Conservation (phyloP, 2,888 invertebrate genomes). For the Drosophila fulvimacula region DNA sequence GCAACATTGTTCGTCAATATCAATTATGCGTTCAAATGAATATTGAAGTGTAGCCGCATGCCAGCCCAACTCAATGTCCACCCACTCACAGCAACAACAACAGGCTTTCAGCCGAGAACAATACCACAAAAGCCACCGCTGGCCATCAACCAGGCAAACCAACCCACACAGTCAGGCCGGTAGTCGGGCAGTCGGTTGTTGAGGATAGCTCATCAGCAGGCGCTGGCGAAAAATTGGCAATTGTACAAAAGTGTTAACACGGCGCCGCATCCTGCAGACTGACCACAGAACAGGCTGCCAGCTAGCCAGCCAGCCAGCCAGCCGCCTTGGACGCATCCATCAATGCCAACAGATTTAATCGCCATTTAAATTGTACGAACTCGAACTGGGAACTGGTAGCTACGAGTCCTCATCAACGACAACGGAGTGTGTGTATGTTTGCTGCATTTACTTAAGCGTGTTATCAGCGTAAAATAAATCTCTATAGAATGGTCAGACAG, state of each 20-base stretch:
- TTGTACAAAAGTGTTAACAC: conserved; percentile 81
- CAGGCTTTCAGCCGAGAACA: conserved; percentile 39
- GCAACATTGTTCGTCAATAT: conserved; percentile 80
- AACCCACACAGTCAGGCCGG: conserved; percentile 10
- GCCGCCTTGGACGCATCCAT: conserved; percentile 79
- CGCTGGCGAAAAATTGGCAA: conserved; percentile 72
- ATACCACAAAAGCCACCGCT: conserved; percentile 61
- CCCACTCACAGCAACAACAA: conserved; percentile 21
- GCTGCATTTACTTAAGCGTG: conserved; percentile 80
- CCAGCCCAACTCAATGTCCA: conserved; percentile 45
- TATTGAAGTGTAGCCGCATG: conserved; percentile 79
- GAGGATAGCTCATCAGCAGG: conserved; percentile 58
- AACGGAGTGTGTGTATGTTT: conserved; percentile 18
- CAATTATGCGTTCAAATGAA: conserved; percentile 82
- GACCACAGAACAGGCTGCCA: conserved; percentile 64
- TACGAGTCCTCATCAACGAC: conserved; percentile 18
- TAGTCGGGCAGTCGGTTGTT: not conserved
- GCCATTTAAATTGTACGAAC: conserved; percentile 81
- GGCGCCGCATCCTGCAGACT: conserved; percentile 77
- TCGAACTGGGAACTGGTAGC: conserved; percentile 32
- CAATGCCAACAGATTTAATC: conserved; percentile 83
- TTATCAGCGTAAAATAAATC: conserved; percentile 81
- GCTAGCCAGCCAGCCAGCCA: conserved; percentile 25
- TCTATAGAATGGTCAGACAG: conserved; percentile 59
- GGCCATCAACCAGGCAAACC: conserved; percentile 19